phyloP scores from a whole-genome alignment of 2,888 invertebrate species.

The Philereme transversata region DNA sequence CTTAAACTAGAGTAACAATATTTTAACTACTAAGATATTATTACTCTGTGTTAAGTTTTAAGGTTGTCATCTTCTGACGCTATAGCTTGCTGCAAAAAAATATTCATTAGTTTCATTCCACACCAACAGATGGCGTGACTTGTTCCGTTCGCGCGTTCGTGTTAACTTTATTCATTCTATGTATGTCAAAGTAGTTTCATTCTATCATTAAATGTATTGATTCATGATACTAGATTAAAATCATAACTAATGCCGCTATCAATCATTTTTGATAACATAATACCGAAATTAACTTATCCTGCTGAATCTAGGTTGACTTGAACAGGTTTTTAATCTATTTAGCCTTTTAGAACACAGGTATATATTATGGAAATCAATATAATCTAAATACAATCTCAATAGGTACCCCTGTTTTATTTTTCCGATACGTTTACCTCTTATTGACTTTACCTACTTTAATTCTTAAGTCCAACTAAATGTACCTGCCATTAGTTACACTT shows the following conservation, averaged over 20 bases:
- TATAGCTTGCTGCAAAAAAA: neutral
- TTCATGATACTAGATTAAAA: slow-evolving; percentile 58
- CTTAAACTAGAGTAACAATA: too few relatives aligned
- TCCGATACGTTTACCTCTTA: too few relatives aligned
- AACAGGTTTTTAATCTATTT: slow-evolving; percentile 5
- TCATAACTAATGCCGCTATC: slow-evolving; percentile 55
- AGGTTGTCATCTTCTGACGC: too few relatives aligned
- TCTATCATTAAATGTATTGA: slow-evolving; percentile 43
- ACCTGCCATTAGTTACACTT: too few relatives aligned
- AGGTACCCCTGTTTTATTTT: too few relatives aligned
- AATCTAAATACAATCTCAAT: too few relatives aligned
- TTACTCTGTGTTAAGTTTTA: too few relatives aligned
- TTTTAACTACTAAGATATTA: too few relatives aligned
- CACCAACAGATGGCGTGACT: slow-evolving; percentile 65
- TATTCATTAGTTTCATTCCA: neutral
- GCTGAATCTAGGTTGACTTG: slow-evolving; percentile 24
- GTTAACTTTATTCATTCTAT: neutral
- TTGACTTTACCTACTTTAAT: too few relatives aligned
- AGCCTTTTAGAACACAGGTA: too few relatives aligned
- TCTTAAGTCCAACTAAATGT: too few relatives aligned
- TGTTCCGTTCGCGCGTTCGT: slow-evolving; percentile 32
- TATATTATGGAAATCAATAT: too few relatives aligned
- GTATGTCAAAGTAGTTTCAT: slow-evolving; percentile 65
- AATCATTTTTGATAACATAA: slow-evolving; percentile 49
- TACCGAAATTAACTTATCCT: slow-evolving; percentile 25